Conservation (phyloP, 1,140 invertebrate species). For the Paraescarpia echinospica region DNA sequence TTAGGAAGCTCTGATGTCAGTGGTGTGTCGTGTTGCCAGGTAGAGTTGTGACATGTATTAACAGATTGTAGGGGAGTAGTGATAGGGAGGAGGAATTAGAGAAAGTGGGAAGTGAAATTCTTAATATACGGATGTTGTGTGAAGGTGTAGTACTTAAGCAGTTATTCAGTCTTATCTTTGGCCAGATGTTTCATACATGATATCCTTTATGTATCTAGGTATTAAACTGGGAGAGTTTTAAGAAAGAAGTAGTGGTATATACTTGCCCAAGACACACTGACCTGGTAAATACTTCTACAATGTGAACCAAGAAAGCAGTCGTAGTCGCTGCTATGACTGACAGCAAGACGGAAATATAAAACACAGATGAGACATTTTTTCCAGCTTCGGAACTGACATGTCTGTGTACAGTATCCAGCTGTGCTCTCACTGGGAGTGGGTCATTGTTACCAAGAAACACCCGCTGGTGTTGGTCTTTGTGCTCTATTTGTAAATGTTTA, state of each 20-base stretch:
- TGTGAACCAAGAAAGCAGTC: no score
- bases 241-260: no score
- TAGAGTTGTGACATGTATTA: neutral
- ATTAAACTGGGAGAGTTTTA: no score
- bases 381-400: neutral
- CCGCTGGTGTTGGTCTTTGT: neutral
- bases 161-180: no score
- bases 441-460: neutral
- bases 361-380: neutral
- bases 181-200: no score
- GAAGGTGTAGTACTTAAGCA: no score
- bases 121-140: neutral
- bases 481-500: neutral
- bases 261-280: no score
- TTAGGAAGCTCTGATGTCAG: neutral
- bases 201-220: no score
- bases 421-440: neutral
- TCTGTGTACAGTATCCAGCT: neutral
- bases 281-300: no score
- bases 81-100: neutral
- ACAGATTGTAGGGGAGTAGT: neutral
- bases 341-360: no score
- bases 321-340: no score
- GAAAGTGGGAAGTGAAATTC: neutral
- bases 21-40: neutral